A percentile compares a stretch with the other conserved stretches of the same genome.
Evolutionary conservation across 2,797 vertebrate species (phyloP).

Genomic region (Ctenopoma multispine): DNA sequence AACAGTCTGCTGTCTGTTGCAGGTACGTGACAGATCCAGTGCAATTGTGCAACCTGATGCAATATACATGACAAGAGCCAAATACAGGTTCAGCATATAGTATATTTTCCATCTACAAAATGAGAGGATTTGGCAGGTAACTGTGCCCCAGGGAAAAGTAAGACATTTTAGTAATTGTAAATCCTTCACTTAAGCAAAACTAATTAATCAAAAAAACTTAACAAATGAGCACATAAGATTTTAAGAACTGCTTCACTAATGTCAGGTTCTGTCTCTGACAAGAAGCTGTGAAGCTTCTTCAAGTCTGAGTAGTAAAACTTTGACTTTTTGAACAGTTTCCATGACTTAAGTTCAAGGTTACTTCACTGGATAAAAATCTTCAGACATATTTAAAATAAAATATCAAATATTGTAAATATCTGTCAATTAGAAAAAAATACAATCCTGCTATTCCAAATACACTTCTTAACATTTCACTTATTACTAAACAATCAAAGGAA

Average conservation of each 20-base stretch:
- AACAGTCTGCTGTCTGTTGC: conserved; percentile 37
- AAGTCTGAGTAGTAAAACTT: too few relatives aligned
- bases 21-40: conserved; percentile 28
- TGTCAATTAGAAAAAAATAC: background rate
- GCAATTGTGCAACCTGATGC: conserved; percentile 18
- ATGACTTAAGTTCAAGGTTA: too few relatives aligned
- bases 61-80: conserved; percentile 13
- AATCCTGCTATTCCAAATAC: background rate
- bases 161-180: background rate
- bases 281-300: too few relatives aligned
- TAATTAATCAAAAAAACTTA: background rate
- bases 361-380: background rate
- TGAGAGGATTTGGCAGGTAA: background rate
- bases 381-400: background rate
- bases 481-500: conserved; percentile 1
- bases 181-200: background rate
- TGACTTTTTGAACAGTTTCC: too few relatives aligned
- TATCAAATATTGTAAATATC: background rate
- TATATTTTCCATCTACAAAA: background rate
- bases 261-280: too few relatives aligned
- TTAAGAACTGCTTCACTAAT: too few relatives aligned
- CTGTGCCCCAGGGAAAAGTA: background rate
- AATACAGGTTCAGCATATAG: background rate
- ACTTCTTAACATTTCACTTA: background rate
- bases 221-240: background rate